Evolutionary conservation across 2,888 invertebrate genomes (phyloP).

Genomic region (Pristionchus arcanus): DNA sequence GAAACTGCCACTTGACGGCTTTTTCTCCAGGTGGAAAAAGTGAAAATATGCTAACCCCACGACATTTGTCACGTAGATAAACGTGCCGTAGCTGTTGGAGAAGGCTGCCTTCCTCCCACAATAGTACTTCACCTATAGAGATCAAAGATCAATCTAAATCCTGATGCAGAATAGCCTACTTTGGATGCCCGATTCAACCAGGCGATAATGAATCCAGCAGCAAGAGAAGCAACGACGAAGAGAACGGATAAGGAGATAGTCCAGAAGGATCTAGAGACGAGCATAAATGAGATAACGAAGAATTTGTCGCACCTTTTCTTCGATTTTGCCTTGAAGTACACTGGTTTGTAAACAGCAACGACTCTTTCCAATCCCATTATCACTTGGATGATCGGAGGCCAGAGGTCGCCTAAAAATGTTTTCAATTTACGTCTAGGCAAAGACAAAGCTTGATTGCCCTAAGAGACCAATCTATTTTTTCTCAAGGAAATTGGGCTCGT

Average conservation of each 20-base stretch:
- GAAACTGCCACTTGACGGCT: neutral
- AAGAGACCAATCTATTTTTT: too few species aligned
- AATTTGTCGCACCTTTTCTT: conserved; percentile 1
- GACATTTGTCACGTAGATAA: conserved; percentile 59
- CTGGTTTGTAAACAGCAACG: conserved; percentile 47
- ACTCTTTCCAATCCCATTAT: conserved; percentile 54
- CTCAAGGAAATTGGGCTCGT: neutral
- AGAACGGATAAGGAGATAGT: conserved; percentile 16
- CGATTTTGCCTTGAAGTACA: conserved; percentile 45
- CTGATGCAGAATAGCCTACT: neutral
- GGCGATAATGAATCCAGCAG: conserved; percentile 45
- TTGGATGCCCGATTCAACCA: conserved; percentile 26
- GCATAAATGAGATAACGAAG: neutral
- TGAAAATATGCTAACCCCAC: conserved; percentile 50
- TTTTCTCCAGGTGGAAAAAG: neutral
- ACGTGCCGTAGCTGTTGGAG: conserved; percentile 58
- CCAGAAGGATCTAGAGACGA: conserved; percentile 29
- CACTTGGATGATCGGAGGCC: conserved; percentile 57
- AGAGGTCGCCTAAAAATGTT: conserved; percentile 52
- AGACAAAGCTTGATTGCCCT: neutral
- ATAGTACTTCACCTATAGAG: conserved; percentile 53
- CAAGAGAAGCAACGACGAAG: conserved; percentile 51
- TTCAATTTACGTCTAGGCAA: neutral
- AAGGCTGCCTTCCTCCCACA: conserved; percentile 61
- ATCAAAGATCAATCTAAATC: neutral